These are phyloP conservation scores for Netelia inedita DNA, from an alignment of 2,888 invertebrate genomes.

Conservation along the genomic window DNA sequence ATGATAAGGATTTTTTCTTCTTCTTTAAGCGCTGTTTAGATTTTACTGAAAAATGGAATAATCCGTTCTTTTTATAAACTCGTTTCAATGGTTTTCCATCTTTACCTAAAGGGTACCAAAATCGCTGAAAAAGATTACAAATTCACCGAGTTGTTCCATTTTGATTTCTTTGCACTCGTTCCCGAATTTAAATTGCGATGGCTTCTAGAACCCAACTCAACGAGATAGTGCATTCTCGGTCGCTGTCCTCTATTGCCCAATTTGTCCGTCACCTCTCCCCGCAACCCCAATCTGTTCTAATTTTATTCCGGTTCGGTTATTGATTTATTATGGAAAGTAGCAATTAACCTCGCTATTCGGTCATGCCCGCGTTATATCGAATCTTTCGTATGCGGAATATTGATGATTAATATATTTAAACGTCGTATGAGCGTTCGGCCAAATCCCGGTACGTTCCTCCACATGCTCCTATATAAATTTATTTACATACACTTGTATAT, in stretches of 20 bases:
- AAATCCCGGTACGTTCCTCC: not conserved
- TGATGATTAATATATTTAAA: constrained; percentile 77
- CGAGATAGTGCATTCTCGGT: not conserved
- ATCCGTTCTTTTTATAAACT: constrained; percentile 17
- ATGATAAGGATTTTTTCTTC: constrained; percentile 26
- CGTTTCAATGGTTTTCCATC: not conserved
- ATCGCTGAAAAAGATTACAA: not conserved
- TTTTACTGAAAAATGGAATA: constrained; percentile 43
- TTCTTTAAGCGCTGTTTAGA: constrained; percentile 36
- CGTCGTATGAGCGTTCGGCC: constrained; percentile 39
- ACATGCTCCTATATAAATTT: not conserved
- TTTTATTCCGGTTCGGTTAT: constrained; percentile 61
- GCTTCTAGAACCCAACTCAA: not conserved
- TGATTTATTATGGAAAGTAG: constrained; percentile 81
- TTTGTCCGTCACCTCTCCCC: constrained; percentile 21
- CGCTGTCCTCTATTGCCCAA: constrained; percentile 22
- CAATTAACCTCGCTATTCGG: constrained; percentile 78
- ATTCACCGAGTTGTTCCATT: not conserved
- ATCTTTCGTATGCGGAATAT: constrained; percentile 75
- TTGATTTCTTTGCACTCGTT: constrained; percentile 8
- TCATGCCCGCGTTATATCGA: constrained; percentile 66
- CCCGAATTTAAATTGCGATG: not conserved
- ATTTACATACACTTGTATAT: not conserved
- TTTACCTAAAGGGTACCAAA: too few relatives aligned
- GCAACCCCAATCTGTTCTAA: not conserved